Evolutionary conservation across 1,140 invertebrate genomes (phyloP), one percentile per base, ranked within the genome.

Genomic region (Drosophila novamexicana): DNA sequence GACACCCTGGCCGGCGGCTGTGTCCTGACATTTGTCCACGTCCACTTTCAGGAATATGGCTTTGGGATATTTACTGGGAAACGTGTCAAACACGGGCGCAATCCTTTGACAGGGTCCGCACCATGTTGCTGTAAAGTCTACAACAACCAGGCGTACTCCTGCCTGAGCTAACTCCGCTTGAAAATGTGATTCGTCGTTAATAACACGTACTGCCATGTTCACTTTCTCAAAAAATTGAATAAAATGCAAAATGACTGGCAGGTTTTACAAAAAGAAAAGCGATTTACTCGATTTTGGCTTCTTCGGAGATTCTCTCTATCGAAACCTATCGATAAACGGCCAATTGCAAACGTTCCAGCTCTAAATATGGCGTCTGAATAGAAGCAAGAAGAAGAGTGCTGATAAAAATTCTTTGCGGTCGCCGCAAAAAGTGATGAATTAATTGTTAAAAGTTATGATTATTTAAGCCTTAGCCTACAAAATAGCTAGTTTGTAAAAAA

Each of bases 1-100:
- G 14, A 99, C 96, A 45, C 97, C 97, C 91, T 99, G 96, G 18
- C 93, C 93, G 22, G 95, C 94, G 1, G 98, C 97, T 34, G 97
- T 97, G 85, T 97, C 97, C 50, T 95, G 95, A 84, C 97, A 98
- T 85, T 96, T 95, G 89, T 98, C 97, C 22, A 98, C 98, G 93
- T 99, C 98, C 2, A 99, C 96, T 94, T 99, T 99, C 0, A 99
- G 93, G 92, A 99, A 99, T 7, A 98, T 94, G 7, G 97, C 98
- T 82, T 96, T 95, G 1, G 96, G 94, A 93, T 98, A 99, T 92
- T 97, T 97, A 4, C 93, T 93, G 9, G 98, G 96, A 44, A 99
- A 91, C 81, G 97, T 95, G 69, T 98, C 96, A 93, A 98, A 99
- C 29, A 97, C 93, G 22, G 98, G 98, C 16, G 97, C 97, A 81